A percentile compares a stretch with the other conserved stretches of the same genome.
Conservation (phyloP, 2,888 invertebrate species). For the Perdita meconis region DNA sequence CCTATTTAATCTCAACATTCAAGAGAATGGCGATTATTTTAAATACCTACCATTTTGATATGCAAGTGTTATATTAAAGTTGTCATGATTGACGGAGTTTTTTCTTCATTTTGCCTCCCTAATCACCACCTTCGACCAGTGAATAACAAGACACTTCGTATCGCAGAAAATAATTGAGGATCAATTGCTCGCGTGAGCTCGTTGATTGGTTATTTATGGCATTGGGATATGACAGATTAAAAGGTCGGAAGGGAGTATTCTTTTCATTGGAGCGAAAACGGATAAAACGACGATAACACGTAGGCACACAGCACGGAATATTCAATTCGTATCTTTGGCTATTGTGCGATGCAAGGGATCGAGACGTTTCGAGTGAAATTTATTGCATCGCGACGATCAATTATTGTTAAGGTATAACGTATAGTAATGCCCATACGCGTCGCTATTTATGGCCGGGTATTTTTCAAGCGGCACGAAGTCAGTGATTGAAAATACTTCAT, state of each 20-base stretch:
- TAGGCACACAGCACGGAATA: not conserved
- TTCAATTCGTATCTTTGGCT: not conserved
- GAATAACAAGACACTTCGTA: too few species aligned
- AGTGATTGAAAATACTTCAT: conserved; percentile 42
- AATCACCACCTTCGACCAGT: too few species aligned
- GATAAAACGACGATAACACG: not conserved
- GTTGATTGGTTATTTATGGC: too few species aligned
- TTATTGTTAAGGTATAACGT: conserved; percentile 18
- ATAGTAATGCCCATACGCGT: conserved; percentile 1
- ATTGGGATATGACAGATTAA: not conserved
- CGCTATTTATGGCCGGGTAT: conserved; percentile 11
- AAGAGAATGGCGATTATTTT: too few species aligned
- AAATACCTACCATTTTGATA: too few species aligned
- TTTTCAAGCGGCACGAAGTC: conserved; percentile 18
- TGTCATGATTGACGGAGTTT: too few species aligned
- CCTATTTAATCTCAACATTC: too few species aligned
- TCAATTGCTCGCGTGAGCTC: too few species aligned
- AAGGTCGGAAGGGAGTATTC: not conserved
- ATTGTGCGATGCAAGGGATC: not conserved
- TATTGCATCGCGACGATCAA: conserved; percentile 31
- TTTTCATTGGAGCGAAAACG: not conserved
- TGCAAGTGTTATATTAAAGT: too few species aligned
- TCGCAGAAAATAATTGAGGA: too few species aligned
- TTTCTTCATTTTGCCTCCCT: too few species aligned
- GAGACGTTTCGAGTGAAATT: conserved; percentile 10